Evolutionary conservation across 2,797 vertebrate genomes (phyloP).

Genomic region (Tragelaphus eurycerus): DNA sequence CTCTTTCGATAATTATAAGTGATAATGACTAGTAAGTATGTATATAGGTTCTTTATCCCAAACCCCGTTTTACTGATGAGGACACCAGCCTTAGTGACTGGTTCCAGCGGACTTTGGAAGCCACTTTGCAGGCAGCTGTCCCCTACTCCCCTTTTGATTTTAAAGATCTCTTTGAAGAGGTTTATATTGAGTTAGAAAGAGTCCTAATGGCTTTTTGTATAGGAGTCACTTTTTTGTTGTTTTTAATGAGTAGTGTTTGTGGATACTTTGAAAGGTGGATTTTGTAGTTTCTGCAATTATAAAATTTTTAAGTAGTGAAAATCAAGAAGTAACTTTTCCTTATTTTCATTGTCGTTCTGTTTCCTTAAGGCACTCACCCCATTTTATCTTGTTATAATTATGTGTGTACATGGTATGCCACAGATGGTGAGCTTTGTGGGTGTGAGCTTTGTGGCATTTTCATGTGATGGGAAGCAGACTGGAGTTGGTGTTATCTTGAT

Average conservation of each 20-base stretch:
- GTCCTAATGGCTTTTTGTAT: neutral
- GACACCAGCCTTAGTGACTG: neutral
- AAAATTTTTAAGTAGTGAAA: slow-evolving; percentile 31
- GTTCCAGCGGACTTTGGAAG: neutral
- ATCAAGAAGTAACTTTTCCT: neutral
- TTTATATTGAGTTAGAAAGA: neutral
- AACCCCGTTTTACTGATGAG: neutral
- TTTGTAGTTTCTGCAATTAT: slow-evolving; percentile 8
- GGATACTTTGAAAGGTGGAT: slow-evolving; percentile 23
- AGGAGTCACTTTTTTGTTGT: neutral
- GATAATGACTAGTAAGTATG: neutral
- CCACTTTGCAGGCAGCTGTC: neutral
- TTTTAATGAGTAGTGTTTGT: neutral
- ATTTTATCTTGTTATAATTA: slow-evolving; percentile 14
- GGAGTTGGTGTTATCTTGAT: neutral
- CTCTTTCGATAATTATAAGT: neutral
- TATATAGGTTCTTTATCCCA: neutral
- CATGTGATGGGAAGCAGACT: neutral
- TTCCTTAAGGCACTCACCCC: neutral
- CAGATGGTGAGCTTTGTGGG: neutral
- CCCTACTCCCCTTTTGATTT: neutral
- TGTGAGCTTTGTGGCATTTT: neutral
- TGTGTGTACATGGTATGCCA: neutral
- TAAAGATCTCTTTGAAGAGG: neutral
- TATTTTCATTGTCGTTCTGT: neutral